A percentile compares a stretch with the other conserved stretches of the same genome.
Evolutionary conservation across 2,113 vertebrate genomes (phyloP).

Genomic region (Ahaetulla prasina): DNA sequence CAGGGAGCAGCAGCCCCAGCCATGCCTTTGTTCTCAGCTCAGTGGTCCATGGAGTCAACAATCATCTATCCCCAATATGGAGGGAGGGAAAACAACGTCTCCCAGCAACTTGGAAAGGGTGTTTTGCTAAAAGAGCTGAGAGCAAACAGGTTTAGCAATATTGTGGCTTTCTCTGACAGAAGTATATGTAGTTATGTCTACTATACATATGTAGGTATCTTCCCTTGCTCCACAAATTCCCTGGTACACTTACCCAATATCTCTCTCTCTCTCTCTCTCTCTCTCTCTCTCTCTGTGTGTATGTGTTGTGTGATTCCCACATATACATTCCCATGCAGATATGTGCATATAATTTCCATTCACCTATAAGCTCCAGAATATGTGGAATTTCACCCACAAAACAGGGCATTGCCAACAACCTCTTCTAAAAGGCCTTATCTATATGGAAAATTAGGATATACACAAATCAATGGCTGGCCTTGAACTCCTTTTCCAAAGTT

Average conservation of each 20-base stretch:
- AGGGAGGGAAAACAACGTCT: conserved; percentile 79
- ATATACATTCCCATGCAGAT: background rate
- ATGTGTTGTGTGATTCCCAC: too few species aligned
- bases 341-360: background rate
- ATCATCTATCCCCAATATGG: conserved; percentile 76
- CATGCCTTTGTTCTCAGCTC: conserved; percentile 80
- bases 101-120: conserved; percentile 75
- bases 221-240: background rate
- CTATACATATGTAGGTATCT: background rate
- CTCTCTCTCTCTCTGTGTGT: too few species aligned
- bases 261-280: too few species aligned
- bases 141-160: conserved; percentile 54
- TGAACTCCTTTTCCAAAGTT: background rate
- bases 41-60: conserved; percentile 66
- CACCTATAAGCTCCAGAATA: background rate
- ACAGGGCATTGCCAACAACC: background rate
- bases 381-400: background rate
- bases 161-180: conserved; percentile 28
- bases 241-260: background rate
- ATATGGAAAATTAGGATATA: background rate
- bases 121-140: conserved; percentile 66
- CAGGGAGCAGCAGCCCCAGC: conserved; percentile 88
- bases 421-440: background rate
- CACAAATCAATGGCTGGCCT: background rate
- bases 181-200: background rate